Percentiles rank a stretch among this genome's conserved stretches.
These are phyloP conservation scores for Triplophysa yarkandensis DNA, from an alignment of 2,797 vertebrate genomes.

Conservation along the genomic window DNA sequence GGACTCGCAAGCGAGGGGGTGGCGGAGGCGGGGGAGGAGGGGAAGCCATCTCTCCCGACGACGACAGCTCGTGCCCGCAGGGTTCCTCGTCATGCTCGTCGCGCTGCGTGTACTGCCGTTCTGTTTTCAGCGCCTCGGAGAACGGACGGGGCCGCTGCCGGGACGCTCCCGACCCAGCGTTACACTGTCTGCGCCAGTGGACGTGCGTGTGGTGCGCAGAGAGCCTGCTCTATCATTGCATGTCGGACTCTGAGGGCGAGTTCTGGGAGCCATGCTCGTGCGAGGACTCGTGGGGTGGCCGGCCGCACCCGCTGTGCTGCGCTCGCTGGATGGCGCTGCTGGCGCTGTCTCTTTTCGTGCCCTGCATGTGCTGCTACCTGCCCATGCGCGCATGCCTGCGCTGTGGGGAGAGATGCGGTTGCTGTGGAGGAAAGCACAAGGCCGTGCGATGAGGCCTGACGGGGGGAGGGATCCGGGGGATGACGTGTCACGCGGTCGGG, in stretches of 20 bases:
- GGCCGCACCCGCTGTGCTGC: conserved; percentile 85
- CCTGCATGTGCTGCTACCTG: conserved; percentile 95
- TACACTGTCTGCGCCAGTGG: conserved; percentile 87
- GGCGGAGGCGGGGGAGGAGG: conserved; percentile 57
- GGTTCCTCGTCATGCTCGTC: conserved; percentile 78
- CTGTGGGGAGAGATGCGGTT: conserved; percentile 87
- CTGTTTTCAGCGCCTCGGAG: conserved; percentile 85
- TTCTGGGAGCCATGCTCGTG: conserved; percentile 95
- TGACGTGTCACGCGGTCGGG: conserved; percentile 29
- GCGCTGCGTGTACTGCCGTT: conserved; percentile 90
- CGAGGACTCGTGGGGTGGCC: conserved; percentile 78
- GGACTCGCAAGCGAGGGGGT: conserved; percentile 79
- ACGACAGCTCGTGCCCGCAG: conserved; percentile 81
- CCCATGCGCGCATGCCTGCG: conserved; percentile 88
- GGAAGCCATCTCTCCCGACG: conserved; percentile 76
- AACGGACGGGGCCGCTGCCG: conserved; percentile 90
- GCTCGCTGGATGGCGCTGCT: conserved; percentile 90
- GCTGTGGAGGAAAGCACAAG: conserved; percentile 90
- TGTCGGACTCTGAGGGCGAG: conserved; percentile 94
- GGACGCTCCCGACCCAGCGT: conserved; percentile 88
- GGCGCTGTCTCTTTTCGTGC: conserved; percentile 87
- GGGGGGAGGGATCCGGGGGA: conserved; percentile 35
- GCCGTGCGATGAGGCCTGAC: conserved; percentile 85
- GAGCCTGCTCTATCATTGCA: conserved; percentile 94
- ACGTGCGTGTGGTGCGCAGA: conserved; percentile 95